Conservation (phyloP, 2,113 vertebrate species). For the Cyphotilapia sp. region DNA sequence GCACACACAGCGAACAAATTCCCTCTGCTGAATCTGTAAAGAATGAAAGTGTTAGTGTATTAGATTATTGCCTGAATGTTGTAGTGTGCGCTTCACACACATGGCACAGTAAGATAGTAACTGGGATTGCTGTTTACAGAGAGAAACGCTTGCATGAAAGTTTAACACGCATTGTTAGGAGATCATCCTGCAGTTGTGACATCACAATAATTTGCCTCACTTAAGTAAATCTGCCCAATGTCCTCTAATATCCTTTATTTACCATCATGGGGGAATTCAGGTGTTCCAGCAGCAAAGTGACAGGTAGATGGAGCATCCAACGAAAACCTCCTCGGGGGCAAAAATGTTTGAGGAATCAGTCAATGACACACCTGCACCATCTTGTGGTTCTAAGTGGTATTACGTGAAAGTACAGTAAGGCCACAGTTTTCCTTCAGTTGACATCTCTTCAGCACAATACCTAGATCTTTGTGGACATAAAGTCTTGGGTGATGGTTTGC, state of each 20-base stretch:
- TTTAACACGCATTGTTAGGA: neutral
- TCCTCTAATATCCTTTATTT: neutral
- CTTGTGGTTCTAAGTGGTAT: neutral
- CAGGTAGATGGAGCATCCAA: neutral
- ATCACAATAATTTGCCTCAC: neutral
- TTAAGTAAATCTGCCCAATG: neutral
- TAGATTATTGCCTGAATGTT: neutral
- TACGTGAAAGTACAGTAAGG: neutral
- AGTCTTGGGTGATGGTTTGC: neutral
- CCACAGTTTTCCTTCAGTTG: neutral
- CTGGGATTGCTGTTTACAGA: neutral
- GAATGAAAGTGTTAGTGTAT: neutral
- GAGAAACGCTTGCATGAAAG: neutral
- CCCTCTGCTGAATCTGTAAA: neutral
- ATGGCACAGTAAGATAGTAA: neutral
- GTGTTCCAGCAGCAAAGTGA: neutral
- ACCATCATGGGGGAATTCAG: neutral
- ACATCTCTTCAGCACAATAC: neutral
- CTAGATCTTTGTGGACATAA: neutral
- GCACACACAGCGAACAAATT: neutral
- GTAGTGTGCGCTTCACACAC: neutral
- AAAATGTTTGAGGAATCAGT: neutral
- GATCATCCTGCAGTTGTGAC: neutral
- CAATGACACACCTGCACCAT: neutral
- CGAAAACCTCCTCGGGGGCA: neutral